Evolutionary conservation across 2,113 vertebrate species (phyloP).

Genomic region (Turnix velox): DNA sequence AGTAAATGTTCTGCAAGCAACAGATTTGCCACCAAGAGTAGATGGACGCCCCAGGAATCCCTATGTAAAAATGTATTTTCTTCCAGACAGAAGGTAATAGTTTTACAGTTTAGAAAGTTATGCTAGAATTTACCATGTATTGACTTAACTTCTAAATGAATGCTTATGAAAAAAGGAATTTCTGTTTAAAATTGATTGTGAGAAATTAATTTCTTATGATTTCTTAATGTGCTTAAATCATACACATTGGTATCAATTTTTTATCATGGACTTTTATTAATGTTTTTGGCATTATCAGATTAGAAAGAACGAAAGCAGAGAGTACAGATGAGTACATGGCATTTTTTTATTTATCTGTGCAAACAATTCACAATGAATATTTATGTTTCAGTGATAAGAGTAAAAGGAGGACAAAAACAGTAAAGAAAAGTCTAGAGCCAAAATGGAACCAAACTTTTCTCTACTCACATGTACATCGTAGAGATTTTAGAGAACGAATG

Average conservation of each 20-base stretch:
- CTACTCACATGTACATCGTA: slow-evolving; percentile 94
- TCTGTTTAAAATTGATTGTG: no score
- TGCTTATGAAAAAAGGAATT: background rate
- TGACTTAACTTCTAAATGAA: background rate
- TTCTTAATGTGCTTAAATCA: background rate
- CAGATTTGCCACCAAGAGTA: slow-evolving; percentile 86
- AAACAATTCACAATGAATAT: slow-evolving; percentile 1
- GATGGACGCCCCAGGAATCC: slow-evolving; percentile 93
- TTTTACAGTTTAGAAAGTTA: background rate
- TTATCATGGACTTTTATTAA: background rate
- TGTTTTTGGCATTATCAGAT: background rate
- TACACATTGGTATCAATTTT: background rate
- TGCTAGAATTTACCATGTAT: background rate
- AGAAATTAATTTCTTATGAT: no score
- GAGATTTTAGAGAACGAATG: slow-evolving; percentile 98
- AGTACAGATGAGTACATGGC: background rate
- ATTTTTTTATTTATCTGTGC: slow-evolving; percentile 3
- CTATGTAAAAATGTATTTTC: slow-evolving; percentile 99
- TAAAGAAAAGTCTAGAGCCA: slow-evolving; percentile 94
- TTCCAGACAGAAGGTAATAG: slow-evolving; percentile 89
- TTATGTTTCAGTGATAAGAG: slow-evolving; percentile 90
- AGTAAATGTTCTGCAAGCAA: slow-evolving; percentile 97
- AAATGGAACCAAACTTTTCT: slow-evolving; percentile 99
- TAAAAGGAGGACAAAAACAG: slow-evolving; percentile 96
- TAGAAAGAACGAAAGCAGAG: background rate